Percentiles rank a stretch among this genome's conserved stretches.
Conservation (phyloP, 2,797 vertebrate species). For the Tiaroga cobitis region DNA sequence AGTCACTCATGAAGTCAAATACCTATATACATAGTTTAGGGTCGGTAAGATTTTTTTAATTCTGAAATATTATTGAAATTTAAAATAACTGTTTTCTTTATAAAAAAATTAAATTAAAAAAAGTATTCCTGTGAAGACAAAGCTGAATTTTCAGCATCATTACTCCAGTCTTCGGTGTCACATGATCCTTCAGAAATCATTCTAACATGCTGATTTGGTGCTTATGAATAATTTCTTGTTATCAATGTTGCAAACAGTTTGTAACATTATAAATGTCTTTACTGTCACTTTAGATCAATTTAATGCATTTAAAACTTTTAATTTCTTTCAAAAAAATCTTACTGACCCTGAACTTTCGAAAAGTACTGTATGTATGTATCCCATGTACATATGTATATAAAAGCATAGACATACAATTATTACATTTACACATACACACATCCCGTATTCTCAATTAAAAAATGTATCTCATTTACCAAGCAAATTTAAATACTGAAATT, state of each 20-base stretch:
- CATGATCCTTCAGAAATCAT: background rate
- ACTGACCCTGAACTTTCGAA: background rate
- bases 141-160: background rate
- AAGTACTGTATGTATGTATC: too few relatives aligned
- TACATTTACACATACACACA: background rate
- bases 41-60: background rate
- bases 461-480: background rate
- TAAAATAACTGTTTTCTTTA: background rate
- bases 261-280: background rate
- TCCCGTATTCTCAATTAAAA: background rate
- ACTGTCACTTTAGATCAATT: background rate
- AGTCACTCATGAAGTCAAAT: background rate
- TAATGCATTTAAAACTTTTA: background rate
- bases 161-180: background rate
- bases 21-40: background rate
- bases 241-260: background rate
- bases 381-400: too few relatives aligned
- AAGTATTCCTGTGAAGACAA: background rate
- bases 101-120: background rate
- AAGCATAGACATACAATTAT: background rate
- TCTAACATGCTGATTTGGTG: background rate
- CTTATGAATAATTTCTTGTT: background rate
- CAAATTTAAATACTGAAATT: background rate
- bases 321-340: background rate
- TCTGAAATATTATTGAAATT: background rate